These are phyloP conservation scores for Medauroidea extradentata DNA, from an alignment of 1,140 invertebrate genomes.

Conservation along the genomic window DNA sequence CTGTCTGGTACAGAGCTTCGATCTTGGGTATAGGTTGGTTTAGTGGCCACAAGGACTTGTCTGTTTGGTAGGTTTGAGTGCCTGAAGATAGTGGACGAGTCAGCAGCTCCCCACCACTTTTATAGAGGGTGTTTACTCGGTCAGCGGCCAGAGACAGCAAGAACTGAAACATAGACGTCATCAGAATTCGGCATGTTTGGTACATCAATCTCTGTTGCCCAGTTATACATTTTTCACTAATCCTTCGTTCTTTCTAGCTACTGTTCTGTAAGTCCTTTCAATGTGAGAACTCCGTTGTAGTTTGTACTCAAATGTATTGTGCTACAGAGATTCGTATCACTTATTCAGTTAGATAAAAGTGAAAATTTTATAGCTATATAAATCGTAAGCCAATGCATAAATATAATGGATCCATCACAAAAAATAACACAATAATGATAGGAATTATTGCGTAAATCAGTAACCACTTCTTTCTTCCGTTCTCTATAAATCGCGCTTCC, in stretches of 20 bases:
- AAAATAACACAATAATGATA: no score
- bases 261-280: background rate
- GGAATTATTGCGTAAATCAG: no score
- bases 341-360: no score
- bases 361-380: no score
- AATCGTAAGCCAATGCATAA: no score
- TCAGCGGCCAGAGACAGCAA: slow-evolving; percentile 47
- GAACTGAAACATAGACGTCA: background rate
- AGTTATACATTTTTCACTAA: background rate
- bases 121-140: slow-evolving; percentile 39
- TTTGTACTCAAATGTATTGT: no score
- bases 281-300: no score
- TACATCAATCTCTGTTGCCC: background rate
- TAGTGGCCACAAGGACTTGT: slow-evolving; percentile 68
- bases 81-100: slow-evolving; percentile 62
- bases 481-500: no score
- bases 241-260: background rate
- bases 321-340: no score
- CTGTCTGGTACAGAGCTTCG: slow-evolving; percentile 66
- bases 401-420: no score
- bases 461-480: no score
- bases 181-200: background rate
- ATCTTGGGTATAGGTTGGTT: slow-evolving; percentile 75
- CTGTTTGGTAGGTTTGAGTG: slow-evolving; percentile 64
- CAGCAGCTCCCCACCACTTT: slow-evolving; percentile 50